Conservation (phyloP, 2,888 invertebrate genomes). For the Erpobdella octoculata region DNA sequence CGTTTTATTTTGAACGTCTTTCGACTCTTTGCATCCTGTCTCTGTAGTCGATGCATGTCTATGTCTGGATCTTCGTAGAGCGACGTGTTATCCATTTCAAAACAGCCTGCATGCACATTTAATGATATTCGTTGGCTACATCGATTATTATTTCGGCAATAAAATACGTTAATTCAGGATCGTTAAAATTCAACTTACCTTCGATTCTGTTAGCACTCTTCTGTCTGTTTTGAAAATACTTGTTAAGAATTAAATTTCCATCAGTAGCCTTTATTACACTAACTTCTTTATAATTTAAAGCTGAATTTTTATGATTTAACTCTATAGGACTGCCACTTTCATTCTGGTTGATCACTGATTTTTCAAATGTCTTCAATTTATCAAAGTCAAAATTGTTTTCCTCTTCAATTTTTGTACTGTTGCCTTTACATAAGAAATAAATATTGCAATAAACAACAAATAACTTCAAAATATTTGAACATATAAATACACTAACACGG, state of each 20-base stretch:
- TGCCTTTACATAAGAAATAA: background rate
- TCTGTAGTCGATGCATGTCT: conserved; percentile 62
- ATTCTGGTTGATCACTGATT: background rate
- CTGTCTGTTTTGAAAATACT: conserved; percentile 38
- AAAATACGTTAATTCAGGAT: background rate
- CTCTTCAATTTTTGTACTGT: background rate
- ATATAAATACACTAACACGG: background rate
- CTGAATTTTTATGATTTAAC: background rate
- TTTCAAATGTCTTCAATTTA: background rate
- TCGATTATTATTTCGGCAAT: background rate
- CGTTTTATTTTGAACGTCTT: conserved; percentile 71
- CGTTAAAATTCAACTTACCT: background rate
- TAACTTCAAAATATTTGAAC: background rate
- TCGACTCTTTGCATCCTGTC: conserved; percentile 84
- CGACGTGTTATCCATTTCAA: background rate
- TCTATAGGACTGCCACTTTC: background rate
- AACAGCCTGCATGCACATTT: background rate
- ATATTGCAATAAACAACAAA: background rate
- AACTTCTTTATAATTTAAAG: conserved; percentile 38
- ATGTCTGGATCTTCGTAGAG: conserved; percentile 4
- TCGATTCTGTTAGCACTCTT: background rate
- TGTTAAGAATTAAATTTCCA: conserved; percentile 47
- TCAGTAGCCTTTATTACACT: conserved; percentile 47
- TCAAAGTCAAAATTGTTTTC: background rate
- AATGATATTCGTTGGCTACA: background rate